Percentiles rank a stretch among this genome's conserved stretches.
phyloP scores from a whole-genome alignment of 2,888 invertebrate genomes.

The Standfussiana lucernea region DNA sequence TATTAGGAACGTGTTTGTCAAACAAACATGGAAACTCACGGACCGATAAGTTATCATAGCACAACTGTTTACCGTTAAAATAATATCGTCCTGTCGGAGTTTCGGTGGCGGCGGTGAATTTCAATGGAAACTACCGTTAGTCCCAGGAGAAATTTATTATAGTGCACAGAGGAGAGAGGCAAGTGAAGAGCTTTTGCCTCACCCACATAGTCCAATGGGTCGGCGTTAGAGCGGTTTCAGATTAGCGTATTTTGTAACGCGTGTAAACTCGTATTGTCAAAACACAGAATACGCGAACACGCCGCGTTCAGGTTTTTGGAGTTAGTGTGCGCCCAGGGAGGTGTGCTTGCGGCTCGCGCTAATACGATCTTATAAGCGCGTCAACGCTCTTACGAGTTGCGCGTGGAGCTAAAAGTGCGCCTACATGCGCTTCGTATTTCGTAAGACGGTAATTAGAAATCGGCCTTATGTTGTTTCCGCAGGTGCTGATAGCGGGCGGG shows the following conservation, averaged over 20 bases:
- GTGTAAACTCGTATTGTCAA: no score
- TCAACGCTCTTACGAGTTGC: neutral
- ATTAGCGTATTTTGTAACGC: no score
- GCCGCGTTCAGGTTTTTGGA: neutral
- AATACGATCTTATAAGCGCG: neutral
- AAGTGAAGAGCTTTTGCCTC: no score
- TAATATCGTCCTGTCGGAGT: neutral
- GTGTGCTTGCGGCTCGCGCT: neutral
- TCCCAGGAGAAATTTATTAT: neutral
- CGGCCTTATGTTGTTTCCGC: neutral
- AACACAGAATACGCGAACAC: no score
- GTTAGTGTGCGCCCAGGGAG: neutral
- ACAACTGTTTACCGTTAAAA: neutral
- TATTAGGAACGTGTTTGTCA: neutral
- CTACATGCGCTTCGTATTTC: neutral
- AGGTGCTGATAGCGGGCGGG: conserved; percentile 93
- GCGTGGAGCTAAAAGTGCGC: neutral
- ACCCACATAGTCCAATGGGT: neutral
- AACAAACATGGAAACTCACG: conserved; percentile 12
- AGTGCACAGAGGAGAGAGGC: no score
- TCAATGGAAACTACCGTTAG: neutral
- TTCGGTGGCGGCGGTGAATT: neutral
- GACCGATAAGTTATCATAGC: neutral
- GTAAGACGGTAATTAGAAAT: neutral
- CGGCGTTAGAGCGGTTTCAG: neutral